Evolutionary conservation across 2,888 invertebrate genomes (phyloP).

Genomic region (Synanthedon tipuliformis): DNA sequence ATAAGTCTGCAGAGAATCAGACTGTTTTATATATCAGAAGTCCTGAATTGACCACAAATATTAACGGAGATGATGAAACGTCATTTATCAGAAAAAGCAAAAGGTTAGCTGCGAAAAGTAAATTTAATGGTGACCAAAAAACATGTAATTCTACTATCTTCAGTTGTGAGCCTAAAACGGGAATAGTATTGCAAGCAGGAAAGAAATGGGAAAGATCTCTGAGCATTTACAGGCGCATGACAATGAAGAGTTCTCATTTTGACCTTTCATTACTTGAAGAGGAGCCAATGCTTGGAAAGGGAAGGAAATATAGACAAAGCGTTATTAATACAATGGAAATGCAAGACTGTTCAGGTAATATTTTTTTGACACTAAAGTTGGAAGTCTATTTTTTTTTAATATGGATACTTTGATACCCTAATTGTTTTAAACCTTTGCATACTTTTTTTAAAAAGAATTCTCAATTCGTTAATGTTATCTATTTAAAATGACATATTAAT

Average conservation of each 20-base stretch:
- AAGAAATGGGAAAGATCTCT: slow-evolving; percentile 78
- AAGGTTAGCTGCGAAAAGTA: background rate
- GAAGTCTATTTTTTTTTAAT: background rate
- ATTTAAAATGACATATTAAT: slow-evolving; percentile 5
- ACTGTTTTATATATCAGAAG: background rate
- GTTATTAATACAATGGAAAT: slow-evolving; percentile 62
- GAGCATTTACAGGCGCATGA: slow-evolving; percentile 67
- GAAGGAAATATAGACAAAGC: slow-evolving; percentile 68
- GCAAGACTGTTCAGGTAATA: slow-evolving; percentile 57
- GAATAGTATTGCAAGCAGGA: slow-evolving; percentile 71
- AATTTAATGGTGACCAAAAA: background rate
- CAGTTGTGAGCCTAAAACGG: slow-evolving; percentile 16
- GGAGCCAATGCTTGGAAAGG: slow-evolving; percentile 47
- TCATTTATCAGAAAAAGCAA: background rate
- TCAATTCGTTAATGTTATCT: no score
- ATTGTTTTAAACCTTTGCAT: no score
- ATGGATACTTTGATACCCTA: background rate
- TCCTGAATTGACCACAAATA: background rate
- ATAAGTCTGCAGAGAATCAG: background rate
- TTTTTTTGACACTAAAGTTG: background rate
- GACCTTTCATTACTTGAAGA: slow-evolving; percentile 50
- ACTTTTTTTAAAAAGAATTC: no score
- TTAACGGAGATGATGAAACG: background rate
- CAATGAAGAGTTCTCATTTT: slow-evolving; percentile 43
- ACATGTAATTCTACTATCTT: background rate